Base-by-base conservation (phyloP, 1,140 invertebrate species). In the Eupristina koningsbergeri region DNA sequence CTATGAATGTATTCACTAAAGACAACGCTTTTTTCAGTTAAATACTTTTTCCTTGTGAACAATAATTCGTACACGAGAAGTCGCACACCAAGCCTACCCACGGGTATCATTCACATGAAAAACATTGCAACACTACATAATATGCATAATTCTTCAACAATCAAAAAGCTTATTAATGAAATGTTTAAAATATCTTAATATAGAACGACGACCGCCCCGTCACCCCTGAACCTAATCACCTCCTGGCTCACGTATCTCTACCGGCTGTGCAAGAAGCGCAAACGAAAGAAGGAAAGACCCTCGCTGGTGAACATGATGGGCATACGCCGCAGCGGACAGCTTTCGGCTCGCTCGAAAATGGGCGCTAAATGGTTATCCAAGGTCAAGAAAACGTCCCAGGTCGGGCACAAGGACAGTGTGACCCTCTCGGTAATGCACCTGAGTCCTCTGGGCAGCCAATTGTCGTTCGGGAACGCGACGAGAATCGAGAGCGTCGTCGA, bases 151-250 rank as follows among this genome's bases (percentile, higher is more conserved):
- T 36, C 22, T 19, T 58, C 26, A 22, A 58, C 26, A 26, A 26
- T 26, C 22, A 9, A 6, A 17, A 29, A 71, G n/a, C 36, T 71
- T n/a, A 41, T 36, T 22, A n/a, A 58, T 58, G 3, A 58, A 9
- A 26, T 22, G 6, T 71, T 9, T 26, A 71, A 41, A 41, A 50
- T 75, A 15, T 75, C 80, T 63, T 22, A 74, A n/a, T n/a, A 5
- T 74, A 93, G 99, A 89, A 99, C 98, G 13, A 98, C 97, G 61
- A 98, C 98, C 7, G 98, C 99, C 6, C 99, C 99, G 0, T 97
- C 98, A 3, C 99, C 99, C 0, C 94, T 99, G 61, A 99, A 99
- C 91, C 94, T 99, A 73, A 94, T 99, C 84, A 99, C 98, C 2
- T 98, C 98, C 64, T 97, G 97, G 96, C 93, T 97, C 75, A 95